These are phyloP conservation scores for Lissocephala sabroskyi DNA, from an alignment of 2,888 invertebrate genomes.

Conservation along the genomic window DNA sequence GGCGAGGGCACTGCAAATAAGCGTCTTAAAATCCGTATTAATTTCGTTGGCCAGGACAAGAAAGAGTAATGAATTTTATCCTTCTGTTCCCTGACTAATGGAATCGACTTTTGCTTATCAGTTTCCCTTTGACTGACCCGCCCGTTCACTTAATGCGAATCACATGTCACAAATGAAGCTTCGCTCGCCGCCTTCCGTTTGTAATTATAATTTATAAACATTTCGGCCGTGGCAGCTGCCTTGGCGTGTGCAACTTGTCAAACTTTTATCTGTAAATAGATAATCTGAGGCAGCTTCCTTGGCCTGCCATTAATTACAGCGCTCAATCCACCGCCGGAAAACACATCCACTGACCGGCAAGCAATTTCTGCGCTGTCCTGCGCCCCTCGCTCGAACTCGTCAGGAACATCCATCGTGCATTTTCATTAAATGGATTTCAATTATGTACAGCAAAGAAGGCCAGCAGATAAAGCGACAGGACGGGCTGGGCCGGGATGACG, in stretches of 20 bases:
- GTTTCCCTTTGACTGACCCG: background rate
- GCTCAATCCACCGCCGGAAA: background rate
- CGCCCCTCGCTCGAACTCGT: too few relatives aligned
- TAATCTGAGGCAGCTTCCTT: slow-evolving; percentile 44
- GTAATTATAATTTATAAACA: slow-evolving; percentile 59
- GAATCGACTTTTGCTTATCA: too few relatives aligned
- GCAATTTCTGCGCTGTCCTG: slow-evolving; percentile 2
- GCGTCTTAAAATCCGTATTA: too few relatives aligned
- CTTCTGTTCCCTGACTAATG: too few relatives aligned
- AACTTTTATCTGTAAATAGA: slow-evolving; percentile 55
- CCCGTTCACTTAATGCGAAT: background rate
- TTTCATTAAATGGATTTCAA: slow-evolving; percentile 67
- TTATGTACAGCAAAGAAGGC: slow-evolving; percentile 43
- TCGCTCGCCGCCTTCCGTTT: background rate
- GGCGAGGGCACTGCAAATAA: too few relatives aligned
- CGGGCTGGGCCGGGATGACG: slow-evolving; percentile 4
- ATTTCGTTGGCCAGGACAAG: too few relatives aligned
- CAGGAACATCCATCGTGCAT: slow-evolving; percentile 26
- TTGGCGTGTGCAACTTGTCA: slow-evolving; percentile 29
- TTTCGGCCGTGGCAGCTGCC: slow-evolving; percentile 25
- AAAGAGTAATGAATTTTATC: too few relatives aligned
- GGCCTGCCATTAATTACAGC: slow-evolving; percentile 55
- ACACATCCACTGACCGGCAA: slow-evolving; percentile 7
- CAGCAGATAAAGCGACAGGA: slow-evolving; percentile 3
- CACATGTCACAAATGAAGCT: too few relatives aligned